These are phyloP conservation scores for Rhinopithecus roxellana DNA, from an alignment of 2,113 vertebrate species.

Conservation along the genomic window DNA sequence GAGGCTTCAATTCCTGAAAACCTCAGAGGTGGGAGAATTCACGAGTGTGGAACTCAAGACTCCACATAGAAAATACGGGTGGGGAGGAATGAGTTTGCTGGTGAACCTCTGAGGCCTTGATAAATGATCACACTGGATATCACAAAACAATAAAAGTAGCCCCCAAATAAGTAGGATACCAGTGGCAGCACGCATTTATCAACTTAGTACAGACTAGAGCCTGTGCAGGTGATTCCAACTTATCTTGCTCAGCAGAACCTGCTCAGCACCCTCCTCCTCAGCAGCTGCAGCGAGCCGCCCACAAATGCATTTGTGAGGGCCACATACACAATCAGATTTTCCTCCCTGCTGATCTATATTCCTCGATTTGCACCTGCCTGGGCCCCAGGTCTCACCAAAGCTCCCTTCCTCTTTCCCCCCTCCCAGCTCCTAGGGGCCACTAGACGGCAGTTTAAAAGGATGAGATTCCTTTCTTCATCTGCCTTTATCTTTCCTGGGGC, in stretches of 20 bases:
- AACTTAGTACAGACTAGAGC: not conserved
- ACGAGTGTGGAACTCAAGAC: not conserved
- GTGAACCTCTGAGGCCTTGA: not conserved
- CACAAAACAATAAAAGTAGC: not conserved
- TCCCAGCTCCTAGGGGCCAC: not conserved
- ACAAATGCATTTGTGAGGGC: not conserved
- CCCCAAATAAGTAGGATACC: not conserved
- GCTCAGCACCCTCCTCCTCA: not conserved
- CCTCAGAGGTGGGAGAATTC: not conserved
- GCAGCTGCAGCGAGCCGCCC: not conserved
- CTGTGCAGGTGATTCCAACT: not conserved
- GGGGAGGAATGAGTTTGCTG: not conserved
- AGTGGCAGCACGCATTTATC: not conserved
- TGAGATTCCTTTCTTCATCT: not conserved
- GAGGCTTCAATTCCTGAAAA: not conserved
- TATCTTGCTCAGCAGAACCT: not conserved
- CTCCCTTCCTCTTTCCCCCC: not conserved
- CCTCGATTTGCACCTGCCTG: not conserved
- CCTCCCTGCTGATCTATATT: not conserved
- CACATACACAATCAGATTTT: not conserved
- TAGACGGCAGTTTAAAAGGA: not conserved
- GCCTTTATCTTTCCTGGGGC: not conserved
- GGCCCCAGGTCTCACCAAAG: not conserved
- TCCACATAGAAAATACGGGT: not conserved
- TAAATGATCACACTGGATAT: not conserved